Conservation (phyloP, 2,797 vertebrate genomes). For the Danio kyathit region DNA sequence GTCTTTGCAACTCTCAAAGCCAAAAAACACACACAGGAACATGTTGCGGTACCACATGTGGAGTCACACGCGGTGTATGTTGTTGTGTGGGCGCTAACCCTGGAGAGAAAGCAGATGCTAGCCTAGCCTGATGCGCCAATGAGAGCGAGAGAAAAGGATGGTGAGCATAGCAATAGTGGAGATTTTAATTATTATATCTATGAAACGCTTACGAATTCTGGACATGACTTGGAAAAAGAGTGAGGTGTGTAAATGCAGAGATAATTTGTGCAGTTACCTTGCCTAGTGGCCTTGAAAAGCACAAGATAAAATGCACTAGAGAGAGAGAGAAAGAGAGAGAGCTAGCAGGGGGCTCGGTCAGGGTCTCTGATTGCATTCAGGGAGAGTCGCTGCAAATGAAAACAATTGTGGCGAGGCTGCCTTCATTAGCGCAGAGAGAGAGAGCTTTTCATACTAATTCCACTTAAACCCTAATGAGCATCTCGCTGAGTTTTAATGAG, state of each 20-base stretch:
- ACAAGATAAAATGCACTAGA: not conserved
- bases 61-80: slow-evolving; percentile 4
- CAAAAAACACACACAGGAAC: slow-evolving; percentile 31
- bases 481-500: slow-evolving; percentile 50
- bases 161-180: not conserved
- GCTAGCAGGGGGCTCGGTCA: slow-evolving; percentile 11
- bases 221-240: not conserved
- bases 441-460: slow-evolving; percentile 54
- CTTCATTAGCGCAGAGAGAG: slow-evolving; percentile 44
- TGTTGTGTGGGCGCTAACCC: slow-evolving; percentile 14
- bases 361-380: slow-evolving; percentile 53
- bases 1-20: not conserved
- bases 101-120: slow-evolving; percentile 32
- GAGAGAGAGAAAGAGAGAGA: not conserved
- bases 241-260: not conserved
- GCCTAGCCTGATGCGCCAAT: not conserved
- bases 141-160: not conserved
- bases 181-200: slow-evolving; percentile 6
- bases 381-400: slow-evolving; percentile 46
- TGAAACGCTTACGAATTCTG: slow-evolving; percentile 9
- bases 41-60: slow-evolving; percentile 18
- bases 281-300: slow-evolving; percentile 43
- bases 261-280: slow-evolving; percentile 43
- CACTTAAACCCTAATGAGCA: slow-evolving; percentile 57
- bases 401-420: slow-evolving; percentile 38